These are phyloP conservation scores for Heterotis niloticus DNA, from an alignment of 2,113 vertebrate genomes.

Conservation along the genomic window DNA sequence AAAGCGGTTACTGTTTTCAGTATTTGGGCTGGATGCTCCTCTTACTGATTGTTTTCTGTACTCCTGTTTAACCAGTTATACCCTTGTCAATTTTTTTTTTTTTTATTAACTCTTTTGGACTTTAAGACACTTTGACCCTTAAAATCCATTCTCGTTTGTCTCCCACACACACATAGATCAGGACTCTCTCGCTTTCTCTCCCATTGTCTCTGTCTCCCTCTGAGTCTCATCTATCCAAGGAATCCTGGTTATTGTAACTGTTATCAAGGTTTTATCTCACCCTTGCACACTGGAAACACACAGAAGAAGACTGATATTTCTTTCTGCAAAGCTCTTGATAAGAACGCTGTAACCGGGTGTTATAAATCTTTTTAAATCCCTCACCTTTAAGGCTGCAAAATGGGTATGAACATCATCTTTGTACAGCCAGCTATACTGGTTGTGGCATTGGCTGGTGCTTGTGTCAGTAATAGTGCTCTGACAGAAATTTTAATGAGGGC, in stretches of 20 bases:
- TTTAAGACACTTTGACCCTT: too few species aligned
- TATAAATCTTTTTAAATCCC: constrained; percentile 28
- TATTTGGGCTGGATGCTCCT: too few species aligned
- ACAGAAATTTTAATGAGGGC: background rate
- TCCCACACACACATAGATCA: too few species aligned
- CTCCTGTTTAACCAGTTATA: too few species aligned
- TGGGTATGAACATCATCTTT: too few species aligned
- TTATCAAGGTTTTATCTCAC: constrained; percentile 24
- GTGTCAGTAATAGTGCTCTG: background rate
- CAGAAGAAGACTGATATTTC: constrained; percentile 27
- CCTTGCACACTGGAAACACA: constrained; percentile 8
- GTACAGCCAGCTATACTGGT: background rate
- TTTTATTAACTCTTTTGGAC: too few species aligned
- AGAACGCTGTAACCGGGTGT: constrained; percentile 28
- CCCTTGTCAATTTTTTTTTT: too few species aligned
- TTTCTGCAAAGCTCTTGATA: constrained; percentile 30
- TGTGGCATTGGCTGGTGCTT: background rate
- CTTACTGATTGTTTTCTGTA: too few species aligned
- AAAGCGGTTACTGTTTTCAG: too few species aligned
- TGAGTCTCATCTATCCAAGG: background rate
- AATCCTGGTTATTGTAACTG: constrained; percentile 21
- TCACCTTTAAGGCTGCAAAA: background rate
- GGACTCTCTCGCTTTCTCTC: too few species aligned
- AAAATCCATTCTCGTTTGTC: too few species aligned
- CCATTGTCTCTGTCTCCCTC: too few species aligned